Conservation (phyloP, 2,888 invertebrate species). For the Cistogaster globosa region DNA sequence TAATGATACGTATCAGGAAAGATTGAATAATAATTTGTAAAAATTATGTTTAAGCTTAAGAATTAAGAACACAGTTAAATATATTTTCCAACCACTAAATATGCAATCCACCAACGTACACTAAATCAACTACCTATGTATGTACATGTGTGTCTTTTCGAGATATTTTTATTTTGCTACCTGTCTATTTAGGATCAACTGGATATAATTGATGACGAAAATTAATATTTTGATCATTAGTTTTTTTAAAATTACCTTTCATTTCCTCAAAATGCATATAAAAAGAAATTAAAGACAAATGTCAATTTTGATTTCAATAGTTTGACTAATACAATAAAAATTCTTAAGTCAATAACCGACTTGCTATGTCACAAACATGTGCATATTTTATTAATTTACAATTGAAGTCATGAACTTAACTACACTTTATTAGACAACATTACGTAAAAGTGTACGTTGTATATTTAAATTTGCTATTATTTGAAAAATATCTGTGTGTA, state of each 20-base stretch:
- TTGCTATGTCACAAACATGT: slow-evolving; percentile 48
- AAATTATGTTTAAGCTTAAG: too few species aligned
- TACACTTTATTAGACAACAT: slow-evolving; percentile 14
- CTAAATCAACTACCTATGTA: too few species aligned
- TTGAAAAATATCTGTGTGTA: slow-evolving; percentile 8
- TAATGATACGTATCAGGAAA: too few species aligned
- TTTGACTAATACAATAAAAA: not conserved
- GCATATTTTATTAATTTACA: slow-evolving; percentile 28
- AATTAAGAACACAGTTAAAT: too few species aligned
- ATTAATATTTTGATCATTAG: not conserved
- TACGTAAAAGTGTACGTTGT: slow-evolving; percentile 1
- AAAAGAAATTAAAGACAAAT: not conserved
- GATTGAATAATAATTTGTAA: too few species aligned
- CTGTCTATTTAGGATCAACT: too few species aligned
- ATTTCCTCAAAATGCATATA: not conserved
- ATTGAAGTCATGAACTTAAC: slow-evolving; percentile 57
- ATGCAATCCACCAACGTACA: not conserved
- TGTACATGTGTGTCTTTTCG: not conserved
- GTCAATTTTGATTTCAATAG: not conserved
- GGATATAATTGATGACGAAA: too few species aligned
- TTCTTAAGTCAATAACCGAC: slow-evolving; percentile 58
- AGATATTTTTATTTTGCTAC: too few species aligned
- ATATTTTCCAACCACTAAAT: too few species aligned
- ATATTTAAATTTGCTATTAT: not conserved
- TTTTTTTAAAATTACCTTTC: not conserved